Conservation (phyloP, 2,888 invertebrate species). For the Sarcophaga subvicina region DNA sequence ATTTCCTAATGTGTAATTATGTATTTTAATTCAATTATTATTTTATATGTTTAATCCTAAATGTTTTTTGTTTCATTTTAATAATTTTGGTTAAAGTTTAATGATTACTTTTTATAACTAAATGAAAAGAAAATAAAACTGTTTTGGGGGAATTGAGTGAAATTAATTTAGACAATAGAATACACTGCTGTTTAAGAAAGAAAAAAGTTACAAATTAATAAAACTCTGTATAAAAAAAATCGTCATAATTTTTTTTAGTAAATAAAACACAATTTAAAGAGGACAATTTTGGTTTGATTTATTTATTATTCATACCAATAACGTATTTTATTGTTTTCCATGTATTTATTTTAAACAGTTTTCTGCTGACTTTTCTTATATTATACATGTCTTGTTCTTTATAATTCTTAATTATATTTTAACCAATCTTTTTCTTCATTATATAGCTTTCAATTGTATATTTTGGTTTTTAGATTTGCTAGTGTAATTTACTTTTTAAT, state of each 20-base stretch:
- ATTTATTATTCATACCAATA: slow-evolving; percentile 13
- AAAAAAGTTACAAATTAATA: slow-evolving; percentile 16
- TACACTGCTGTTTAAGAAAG: slow-evolving; percentile 26
- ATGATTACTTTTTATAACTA: slow-evolving; percentile 9
- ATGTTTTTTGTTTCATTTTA: background rate
- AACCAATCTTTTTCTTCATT: background rate
- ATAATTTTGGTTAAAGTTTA: slow-evolving; percentile 19
- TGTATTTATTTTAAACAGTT: slow-evolving; percentile 5
- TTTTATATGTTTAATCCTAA: slow-evolving; percentile 8
- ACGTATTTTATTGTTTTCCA: slow-evolving; percentile 28
- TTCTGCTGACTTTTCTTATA: slow-evolving; percentile 11
- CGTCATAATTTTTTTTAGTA: slow-evolving; percentile 19
- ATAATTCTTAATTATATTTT: background rate
- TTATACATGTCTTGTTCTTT: slow-evolving; percentile 8
- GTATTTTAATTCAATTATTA: slow-evolving; percentile 9
- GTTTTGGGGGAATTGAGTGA: slow-evolving; percentile 32
- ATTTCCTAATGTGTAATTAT: slow-evolving; percentile 38
- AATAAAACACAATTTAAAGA: slow-evolving; percentile 53
- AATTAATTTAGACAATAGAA: slow-evolving; percentile 14
- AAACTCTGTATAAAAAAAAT: slow-evolving; percentile 19
- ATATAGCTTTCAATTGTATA: background rate
- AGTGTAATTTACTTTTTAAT: background rate
- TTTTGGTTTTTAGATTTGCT: background rate
- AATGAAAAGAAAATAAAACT: slow-evolving; percentile 17
- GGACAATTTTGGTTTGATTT: slow-evolving; percentile 30